Evolutionary conservation across 2,888 invertebrate species (phyloP).

Genomic region (Margaritifera margaritifera): DNA sequence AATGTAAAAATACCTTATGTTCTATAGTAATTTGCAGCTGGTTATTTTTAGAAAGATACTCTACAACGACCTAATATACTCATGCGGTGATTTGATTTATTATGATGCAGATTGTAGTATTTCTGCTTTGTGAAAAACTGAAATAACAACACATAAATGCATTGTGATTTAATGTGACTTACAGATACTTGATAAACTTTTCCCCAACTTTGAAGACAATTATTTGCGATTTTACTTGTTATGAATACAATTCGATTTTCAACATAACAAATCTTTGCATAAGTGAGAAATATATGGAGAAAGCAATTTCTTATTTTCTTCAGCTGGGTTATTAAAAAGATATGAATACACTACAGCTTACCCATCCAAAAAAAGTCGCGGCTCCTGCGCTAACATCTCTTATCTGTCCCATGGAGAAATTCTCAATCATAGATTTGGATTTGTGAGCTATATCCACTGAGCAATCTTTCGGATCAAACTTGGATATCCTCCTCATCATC

Average conservation of each 20-base stretch:
- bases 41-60: too few relatives aligned
- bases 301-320: neutral
- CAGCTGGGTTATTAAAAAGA: neutral
- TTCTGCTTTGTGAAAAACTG: too few relatives aligned
- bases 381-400: constrained; percentile 70
- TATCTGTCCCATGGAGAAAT: constrained; percentile 64
- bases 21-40: too few relatives aligned
- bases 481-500: constrained; percentile 66
- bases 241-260: neutral
- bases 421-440: constrained; percentile 57
- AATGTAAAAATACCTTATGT: too few relatives aligned
- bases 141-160: too few relatives aligned
- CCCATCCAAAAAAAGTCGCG: constrained; percentile 71
- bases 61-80: too few relatives aligned
- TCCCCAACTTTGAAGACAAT: too few relatives aligned
- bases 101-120: too few relatives aligned
- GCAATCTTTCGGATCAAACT: constrained; percentile 62
- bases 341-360: constrained; percentile 36
- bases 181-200: too few relatives aligned
- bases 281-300: constrained; percentile 1
- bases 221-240: too few relatives aligned
- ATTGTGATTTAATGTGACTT: neutral
- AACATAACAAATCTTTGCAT: neutral
- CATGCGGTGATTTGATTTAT: too few relatives aligned
- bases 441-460: constrained; percentile 50